These are phyloP conservation scores for Sphaerodactylus townsendi DNA, from an alignment of 2,113 vertebrate genomes.

Conservation along the genomic window DNA sequence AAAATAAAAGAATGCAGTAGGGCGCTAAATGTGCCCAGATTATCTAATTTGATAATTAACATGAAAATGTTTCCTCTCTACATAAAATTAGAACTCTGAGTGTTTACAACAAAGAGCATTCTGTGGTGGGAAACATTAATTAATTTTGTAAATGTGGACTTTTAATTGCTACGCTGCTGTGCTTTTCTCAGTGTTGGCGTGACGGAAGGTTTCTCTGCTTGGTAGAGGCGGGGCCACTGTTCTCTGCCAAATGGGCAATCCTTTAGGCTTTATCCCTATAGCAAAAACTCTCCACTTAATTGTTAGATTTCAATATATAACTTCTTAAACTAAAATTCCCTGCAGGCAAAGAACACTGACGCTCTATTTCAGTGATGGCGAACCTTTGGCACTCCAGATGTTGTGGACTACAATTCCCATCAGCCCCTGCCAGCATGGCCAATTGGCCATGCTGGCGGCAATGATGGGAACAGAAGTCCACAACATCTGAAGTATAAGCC, in stretches of 20 bases:
- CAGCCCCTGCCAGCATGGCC: too few species aligned
- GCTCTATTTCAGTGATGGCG: background rate
- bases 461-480: too few species aligned
- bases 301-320: slow-evolving; percentile 15
- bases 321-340: slow-evolving; percentile 3
- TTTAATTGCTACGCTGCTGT: slow-evolving; percentile 64
- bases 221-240: slow-evolving; percentile 48
- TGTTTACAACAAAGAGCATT: slow-evolving; percentile 60
- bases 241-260: slow-evolving; percentile 63
- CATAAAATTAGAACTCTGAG: slow-evolving; percentile 62
- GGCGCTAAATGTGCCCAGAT: slow-evolving; percentile 67
- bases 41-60: slow-evolving; percentile 72
- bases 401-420: too few species aligned
- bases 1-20: slow-evolving; percentile 56
- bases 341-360: background rate
- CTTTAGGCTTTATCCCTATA: slow-evolving; percentile 22
- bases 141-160: slow-evolving; percentile 71
- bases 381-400: too few species aligned
- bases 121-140: slow-evolving; percentile 70
- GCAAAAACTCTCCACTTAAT: slow-evolving; percentile 40
- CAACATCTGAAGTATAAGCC: too few species aligned
- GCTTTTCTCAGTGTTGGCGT: slow-evolving; percentile 52
- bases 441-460: too few species aligned
- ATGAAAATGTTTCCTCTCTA: slow-evolving; percentile 66
- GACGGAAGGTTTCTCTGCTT: slow-evolving; percentile 39